Conservation (phyloP, 2,113 vertebrate genomes). For the Ceuthmochares aereus region DNA sequence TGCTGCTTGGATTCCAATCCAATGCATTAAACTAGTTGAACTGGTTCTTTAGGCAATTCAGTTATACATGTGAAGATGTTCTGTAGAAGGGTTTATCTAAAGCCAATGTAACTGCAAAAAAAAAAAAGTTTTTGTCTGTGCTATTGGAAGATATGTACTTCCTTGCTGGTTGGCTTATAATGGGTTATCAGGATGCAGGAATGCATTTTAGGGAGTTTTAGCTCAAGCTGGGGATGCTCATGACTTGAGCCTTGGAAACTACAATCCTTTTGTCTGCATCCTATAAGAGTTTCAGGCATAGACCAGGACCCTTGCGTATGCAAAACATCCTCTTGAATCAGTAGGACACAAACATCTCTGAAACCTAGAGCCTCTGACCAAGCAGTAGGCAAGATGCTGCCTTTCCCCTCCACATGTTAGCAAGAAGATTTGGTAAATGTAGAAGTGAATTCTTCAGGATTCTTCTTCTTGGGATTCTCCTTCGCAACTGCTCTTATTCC, state of each 20-base stretch:
- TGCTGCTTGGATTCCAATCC: background rate
- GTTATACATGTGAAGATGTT: background rate
- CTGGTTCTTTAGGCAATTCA: background rate
- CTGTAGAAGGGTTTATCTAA: background rate
- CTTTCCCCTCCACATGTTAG: background rate
- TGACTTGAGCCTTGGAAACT: background rate
- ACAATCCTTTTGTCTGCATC: rapidly evolving
- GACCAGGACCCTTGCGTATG: rapidly evolving
- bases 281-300: background rate
- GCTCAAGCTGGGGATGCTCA: background rate
- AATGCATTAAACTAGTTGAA: background rate
- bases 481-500: background rate
- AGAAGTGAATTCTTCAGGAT: background rate
- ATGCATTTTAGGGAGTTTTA: background rate
- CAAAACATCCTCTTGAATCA: background rate
- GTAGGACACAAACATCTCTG: background rate
- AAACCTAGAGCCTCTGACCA: background rate
- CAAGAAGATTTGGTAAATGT: background rate
- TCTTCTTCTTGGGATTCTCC: slow-evolving; percentile 39
- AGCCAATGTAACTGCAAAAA: background rate
- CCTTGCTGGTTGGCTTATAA: background rate
- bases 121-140: background rate
- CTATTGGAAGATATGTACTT: background rate
- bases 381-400: background rate
- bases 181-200: background rate